Percentiles rank a stretch among this genome's conserved stretches.
phyloP scores from a whole-genome alignment of 1,140 invertebrate species.

The Brachionus plicatilis region DNA sequence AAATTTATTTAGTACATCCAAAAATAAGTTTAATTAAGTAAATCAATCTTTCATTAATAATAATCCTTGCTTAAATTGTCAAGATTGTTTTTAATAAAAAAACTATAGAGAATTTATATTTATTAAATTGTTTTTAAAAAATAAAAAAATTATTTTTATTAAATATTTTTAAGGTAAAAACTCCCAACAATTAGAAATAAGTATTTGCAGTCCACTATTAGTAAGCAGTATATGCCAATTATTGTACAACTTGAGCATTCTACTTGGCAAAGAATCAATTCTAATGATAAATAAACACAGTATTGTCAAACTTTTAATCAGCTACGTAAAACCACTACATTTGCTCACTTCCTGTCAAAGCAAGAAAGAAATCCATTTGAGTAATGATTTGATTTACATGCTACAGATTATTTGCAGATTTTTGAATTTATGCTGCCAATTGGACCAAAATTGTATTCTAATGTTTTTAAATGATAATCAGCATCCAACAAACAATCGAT shows the following conservation, averaged over 20 bases:
- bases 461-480: conserved; percentile 13
- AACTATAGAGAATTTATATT: background rate
- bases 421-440: conserved; percentile 20
- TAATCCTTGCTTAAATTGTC: background rate
- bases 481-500: background rate
- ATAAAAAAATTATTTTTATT: background rate
- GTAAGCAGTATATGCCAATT: conserved; percentile 27
- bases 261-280: background rate
- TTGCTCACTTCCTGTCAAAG: background rate
- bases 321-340: conserved; percentile 28
- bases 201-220: background rate
- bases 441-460: conserved; percentile 14
- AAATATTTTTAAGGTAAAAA: background rate
- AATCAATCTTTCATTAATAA: background rate
- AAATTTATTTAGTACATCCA: no score
- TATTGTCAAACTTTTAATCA: conserved; percentile 10
- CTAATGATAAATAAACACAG: conserved; percentile 1
- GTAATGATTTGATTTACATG: background rate
- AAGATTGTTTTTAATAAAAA: background rate
- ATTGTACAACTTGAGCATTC: background rate
- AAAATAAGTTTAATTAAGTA: background rate
- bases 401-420: background rate
- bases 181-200: background rate
- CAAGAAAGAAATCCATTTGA: background rate
- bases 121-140: background rate